These are phyloP conservation scores for Brotogeris chrysoptera DNA, from an alignment of 2,797 vertebrate species.

Conservation along the genomic window DNA sequence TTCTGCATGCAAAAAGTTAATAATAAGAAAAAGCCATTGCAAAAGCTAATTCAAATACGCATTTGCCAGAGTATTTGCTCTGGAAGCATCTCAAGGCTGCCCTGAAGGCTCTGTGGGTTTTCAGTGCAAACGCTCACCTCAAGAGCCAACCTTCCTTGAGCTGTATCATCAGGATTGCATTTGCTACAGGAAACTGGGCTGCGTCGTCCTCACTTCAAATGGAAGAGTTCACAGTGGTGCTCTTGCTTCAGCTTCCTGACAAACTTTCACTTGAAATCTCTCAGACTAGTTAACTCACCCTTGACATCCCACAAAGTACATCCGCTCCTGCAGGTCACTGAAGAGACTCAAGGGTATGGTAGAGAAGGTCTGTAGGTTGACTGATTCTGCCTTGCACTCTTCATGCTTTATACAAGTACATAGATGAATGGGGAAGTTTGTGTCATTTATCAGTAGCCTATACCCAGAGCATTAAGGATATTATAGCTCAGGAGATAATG, in stretches of 20 bases:
- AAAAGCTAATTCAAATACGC: not conserved
- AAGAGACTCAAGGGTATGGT: not conserved
- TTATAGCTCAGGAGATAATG: slow-evolving; percentile 5
- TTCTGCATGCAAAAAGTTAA: not conserved
- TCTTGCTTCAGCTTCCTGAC: not conserved
- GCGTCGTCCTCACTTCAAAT: not conserved
- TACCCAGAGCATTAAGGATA: not conserved
- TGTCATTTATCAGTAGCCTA: slow-evolving; percentile 10
- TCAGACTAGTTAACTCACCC: not conserved
- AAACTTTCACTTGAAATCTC: not conserved
- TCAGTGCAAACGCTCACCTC: not conserved
- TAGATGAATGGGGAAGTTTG: not conserved
- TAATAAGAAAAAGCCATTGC: not conserved
- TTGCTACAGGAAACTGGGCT: not conserved
- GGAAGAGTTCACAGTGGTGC: not conserved
- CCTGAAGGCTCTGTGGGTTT: not conserved
- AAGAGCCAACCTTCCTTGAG: not conserved
- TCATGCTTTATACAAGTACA: not conserved
- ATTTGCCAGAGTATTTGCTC: not conserved
- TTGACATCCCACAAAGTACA: not conserved
- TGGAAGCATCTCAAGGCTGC: not conserved
- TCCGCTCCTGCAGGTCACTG: not conserved
- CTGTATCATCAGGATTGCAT: not conserved
- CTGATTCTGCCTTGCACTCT: not conserved
- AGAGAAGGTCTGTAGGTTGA: not conserved